Conservation (phyloP, 1,140 invertebrate species). For the Radopholus similis region DNA sequence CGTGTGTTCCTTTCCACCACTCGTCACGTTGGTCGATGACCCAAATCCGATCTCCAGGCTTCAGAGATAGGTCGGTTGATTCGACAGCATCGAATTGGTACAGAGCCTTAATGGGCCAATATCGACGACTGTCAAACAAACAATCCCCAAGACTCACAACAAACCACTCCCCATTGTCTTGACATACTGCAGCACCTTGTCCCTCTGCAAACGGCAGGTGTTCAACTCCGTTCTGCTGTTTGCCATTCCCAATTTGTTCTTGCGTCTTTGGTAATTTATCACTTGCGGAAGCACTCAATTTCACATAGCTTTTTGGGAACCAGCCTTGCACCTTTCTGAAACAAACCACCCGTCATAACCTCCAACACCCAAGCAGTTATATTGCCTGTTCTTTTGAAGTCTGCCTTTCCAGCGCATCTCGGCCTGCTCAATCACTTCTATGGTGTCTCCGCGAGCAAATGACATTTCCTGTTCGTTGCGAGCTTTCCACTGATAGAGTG, state of each 20-base stretch:
- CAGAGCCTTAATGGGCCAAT: slow-evolving; percentile 51
- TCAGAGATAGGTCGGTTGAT: slow-evolving; percentile 82
- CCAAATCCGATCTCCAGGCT: slow-evolving; percentile 80
- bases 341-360: no score
- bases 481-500: slow-evolving; percentile 69
- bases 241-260: background rate
- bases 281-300: slow-evolving; percentile 45
- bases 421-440: slow-evolving; percentile 69
- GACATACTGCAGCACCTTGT: background rate
- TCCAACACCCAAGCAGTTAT: no score
- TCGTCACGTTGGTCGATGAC: slow-evolving; percentile 85
- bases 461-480: slow-evolving; percentile 69
- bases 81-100: slow-evolving; percentile 73
- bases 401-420: slow-evolving; percentile 72
- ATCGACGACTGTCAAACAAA: background rate
- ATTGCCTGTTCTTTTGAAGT: slow-evolving; percentile 56
- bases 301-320: slow-evolving; percentile 74
- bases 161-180: slow-evolving; percentile 16
- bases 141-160: background rate
- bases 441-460: slow-evolving; percentile 70
- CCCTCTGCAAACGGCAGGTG: background rate
- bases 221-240: background rate
- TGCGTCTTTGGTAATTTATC: background rate
- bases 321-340: slow-evolving; percentile 64
- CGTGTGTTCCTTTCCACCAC: slow-evolving; percentile 93